A percentile compares a stretch with the other conserved stretches of the same genome.
Conservation (phyloP, 2,888 invertebrate species). For the Drepana falcataria region DNA sequence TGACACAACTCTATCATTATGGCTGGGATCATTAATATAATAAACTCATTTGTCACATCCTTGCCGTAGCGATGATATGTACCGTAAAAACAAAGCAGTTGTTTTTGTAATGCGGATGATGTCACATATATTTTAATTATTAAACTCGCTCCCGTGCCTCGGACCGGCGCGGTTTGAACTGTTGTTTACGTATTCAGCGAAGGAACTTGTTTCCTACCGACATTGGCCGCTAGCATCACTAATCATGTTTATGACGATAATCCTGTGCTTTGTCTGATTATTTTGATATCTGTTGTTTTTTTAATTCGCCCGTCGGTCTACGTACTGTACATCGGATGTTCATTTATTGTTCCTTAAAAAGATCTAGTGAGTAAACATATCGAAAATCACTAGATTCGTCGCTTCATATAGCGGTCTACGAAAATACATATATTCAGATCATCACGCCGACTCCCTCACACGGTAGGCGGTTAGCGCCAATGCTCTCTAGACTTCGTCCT, state of each 20-base stretch:
- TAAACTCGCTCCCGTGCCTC: neutral
- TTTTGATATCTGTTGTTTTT: slow-evolving; percentile 2
- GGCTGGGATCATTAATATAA: slow-evolving; percentile 28
- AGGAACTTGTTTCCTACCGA: slow-evolving; percentile 38
- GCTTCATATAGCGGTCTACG: no score
- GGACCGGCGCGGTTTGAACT: neutral
- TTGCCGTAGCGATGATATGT: slow-evolving; percentile 18
- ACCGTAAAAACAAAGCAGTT: slow-evolving; percentile 7
- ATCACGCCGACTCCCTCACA: no score
- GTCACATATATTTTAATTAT: slow-evolving; percentile 12
- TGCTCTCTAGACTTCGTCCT: no score
- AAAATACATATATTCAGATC: no score
- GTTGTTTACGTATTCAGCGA: slow-evolving; percentile 33
- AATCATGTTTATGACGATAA: slow-evolving; percentile 23
- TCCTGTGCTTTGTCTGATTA: slow-evolving; percentile 7
- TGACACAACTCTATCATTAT: slow-evolving; percentile 22
- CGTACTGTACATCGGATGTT: slow-evolving; percentile 15
- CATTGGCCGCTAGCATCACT: slow-evolving; percentile 26
- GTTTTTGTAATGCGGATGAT: slow-evolving; percentile 25
- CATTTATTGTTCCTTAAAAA: slow-evolving; percentile 14
- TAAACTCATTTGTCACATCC: slow-evolving; percentile 11
- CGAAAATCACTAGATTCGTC: no score
- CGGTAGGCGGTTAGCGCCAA: no score
- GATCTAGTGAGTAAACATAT: slow-evolving; percentile 5
- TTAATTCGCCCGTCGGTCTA: slow-evolving; percentile 12